Base-by-base conservation (phyloP, 2,797 vertebrate species). In the Miichthys miiuy region DNA sequence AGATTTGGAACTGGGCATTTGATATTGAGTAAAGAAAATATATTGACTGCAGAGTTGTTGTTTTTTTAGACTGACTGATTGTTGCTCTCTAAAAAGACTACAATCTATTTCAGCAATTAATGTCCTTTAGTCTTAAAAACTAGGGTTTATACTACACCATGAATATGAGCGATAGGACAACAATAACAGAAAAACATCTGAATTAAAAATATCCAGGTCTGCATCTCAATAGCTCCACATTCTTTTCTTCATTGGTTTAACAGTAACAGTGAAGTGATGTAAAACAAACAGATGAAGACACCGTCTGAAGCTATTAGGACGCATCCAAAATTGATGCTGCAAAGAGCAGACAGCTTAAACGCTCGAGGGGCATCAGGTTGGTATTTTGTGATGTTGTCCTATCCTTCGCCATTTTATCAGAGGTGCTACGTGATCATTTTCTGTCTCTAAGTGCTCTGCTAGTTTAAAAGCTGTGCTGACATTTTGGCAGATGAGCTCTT, bases 401-500 rank as follows among this genome's bases (percentile, higher is more conserved):
- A 25, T 68, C 77, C 72, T 54, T 77, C 64, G 57, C 55, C 20
- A 0, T 75, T 65, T 55, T 3, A 41, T 56, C 62, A n/a, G 34
- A 64, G 18, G 44, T 23, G 13, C 5, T 34, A 20, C 11, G 48
- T 67, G 41, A 64, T 60, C 12, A 20, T 27, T 46, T 72, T 65
- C 63, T 70, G 41, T 69, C 70, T 46, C 64, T 16, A 12, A 16
- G 47, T 65, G 50, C 5, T 10, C 46, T 0, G n/a, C 16, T 17
- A 11, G 68, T 67, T 48, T 3, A 46, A 20, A 4, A 67, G 0
- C 17, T 0, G 34, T 3, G 30, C 63, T 60, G 56, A 71, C 71
- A 16, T 75, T 81, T 67, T 75, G 66, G 60, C 65, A 75, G 23
- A 86, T 72, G 67, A 20, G 68, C 79, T 81, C 77, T 82, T 77